A percentile compares a stretch with the other conserved stretches of the same genome.
Conservation (phyloP, 1,140 invertebrate genomes). For the Druon quercuslanigerum region DNA sequence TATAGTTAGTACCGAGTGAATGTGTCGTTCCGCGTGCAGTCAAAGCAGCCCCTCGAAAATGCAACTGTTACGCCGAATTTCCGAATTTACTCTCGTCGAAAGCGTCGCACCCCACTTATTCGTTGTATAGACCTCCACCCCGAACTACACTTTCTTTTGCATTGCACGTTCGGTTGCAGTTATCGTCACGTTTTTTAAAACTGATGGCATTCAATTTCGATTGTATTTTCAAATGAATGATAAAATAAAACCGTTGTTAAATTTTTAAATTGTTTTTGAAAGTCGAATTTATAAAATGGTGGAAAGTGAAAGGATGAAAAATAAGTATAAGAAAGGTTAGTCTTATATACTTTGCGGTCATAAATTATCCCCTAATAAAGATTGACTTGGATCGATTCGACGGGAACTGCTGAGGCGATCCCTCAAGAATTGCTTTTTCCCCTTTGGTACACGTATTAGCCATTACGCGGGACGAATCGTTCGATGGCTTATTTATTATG, state of each 20-base stretch:
- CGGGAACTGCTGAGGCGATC: background rate
- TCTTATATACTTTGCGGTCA: background rate
- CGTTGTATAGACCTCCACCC: constrained; percentile 32
- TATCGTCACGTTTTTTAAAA: constrained; percentile 7
- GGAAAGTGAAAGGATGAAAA: too few relatives aligned
- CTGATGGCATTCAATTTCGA: too few relatives aligned
- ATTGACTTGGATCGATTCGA: constrained; percentile 27
- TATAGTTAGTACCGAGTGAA: constrained; percentile 37
- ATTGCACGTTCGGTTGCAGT: constrained; percentile 18
- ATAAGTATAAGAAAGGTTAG: too few relatives aligned
- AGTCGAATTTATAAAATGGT: too few relatives aligned
- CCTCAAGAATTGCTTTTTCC: constrained; percentile 33
- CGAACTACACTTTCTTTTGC: constrained; percentile 30
- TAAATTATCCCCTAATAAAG: constrained; percentile 25
- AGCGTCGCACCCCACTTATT: constrained; percentile 35
- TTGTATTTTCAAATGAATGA: too few relatives aligned
- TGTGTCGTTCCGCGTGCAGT: constrained; percentile 38
- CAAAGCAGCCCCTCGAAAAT: constrained; percentile 38
- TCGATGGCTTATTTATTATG: constrained; percentile 53
- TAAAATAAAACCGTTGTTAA: too few relatives aligned
- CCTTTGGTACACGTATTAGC: constrained; percentile 40
- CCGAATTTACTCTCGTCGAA: constrained; percentile 39
- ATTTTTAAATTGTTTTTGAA: too few relatives aligned
- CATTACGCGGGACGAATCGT: constrained; percentile 40
- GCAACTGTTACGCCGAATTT: constrained; percentile 39